phyloP scores from a whole-genome alignment of 2,888 invertebrate species.

The Lucinisca nassula region DNA sequence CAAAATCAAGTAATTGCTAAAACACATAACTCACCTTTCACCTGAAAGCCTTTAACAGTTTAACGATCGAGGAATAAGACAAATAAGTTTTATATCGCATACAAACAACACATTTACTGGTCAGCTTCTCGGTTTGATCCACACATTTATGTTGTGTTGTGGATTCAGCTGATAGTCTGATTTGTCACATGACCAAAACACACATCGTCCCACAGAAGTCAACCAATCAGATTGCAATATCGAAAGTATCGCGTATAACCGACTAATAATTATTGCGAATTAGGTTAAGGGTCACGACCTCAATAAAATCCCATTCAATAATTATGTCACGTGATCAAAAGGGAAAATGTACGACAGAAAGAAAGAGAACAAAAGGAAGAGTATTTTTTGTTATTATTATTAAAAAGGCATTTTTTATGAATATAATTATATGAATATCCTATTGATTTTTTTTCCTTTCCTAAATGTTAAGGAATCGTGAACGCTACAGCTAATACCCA shows the following conservation, averaged over 20 bases:
- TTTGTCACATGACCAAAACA: slow-evolving; percentile 70
- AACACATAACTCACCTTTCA: not conserved
- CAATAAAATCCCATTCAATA: not conserved
- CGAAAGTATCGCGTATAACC: slow-evolving; percentile 23
- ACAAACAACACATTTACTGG: not conserved
- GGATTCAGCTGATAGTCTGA: slow-evolving; percentile 67
- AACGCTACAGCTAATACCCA: no score
- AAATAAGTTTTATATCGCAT: not conserved
- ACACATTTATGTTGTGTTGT: not conserved
- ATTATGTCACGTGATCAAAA: slow-evolving; percentile 78
- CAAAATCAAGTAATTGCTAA: no score
- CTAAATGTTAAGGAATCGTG: no score
- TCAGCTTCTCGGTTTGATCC: not conserved
- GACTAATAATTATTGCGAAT: slow-evolving; percentile 65
- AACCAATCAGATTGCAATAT: slow-evolving; percentile 77
- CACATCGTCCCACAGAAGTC: slow-evolving; percentile 72
- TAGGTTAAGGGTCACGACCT: slow-evolving; percentile 30
- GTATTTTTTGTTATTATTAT: no score
- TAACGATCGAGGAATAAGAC: not conserved
- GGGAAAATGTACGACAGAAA: no score
- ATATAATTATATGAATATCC: no score
- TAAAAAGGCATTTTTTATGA: no score
- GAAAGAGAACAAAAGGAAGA: no score
- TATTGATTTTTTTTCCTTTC: no score
- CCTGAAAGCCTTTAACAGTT: not conserved